These are phyloP conservation scores for Ryuthela nishihirai DNA, from an alignment of 2,888 invertebrate genomes.

Conservation along the genomic window DNA sequence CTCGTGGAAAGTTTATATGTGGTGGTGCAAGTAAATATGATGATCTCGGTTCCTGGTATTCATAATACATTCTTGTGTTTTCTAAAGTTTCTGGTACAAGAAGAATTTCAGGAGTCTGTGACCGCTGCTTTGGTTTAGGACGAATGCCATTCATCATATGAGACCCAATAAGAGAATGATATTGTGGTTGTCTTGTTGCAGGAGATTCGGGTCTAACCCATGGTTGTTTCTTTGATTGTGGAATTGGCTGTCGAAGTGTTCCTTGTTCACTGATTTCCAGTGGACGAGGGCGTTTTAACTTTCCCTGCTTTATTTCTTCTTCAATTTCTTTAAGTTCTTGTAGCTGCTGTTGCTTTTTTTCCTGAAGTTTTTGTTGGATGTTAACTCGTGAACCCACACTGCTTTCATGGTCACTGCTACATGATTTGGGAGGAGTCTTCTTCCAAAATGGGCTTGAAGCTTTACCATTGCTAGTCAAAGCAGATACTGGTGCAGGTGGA, in stretches of 20 bases:
- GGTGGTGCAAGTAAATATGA: conserved; percentile 23
- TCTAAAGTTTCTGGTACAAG: conserved; percentile 70
- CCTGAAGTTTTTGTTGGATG: conserved; percentile 79
- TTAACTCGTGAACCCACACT: conserved; percentile 72
- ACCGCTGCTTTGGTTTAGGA: conserved; percentile 52
- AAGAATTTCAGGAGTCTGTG: conserved; percentile 72
- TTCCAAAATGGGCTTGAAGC: conserved; percentile 47
- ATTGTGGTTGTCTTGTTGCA: conserved; percentile 14
- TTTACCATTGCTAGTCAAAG: conserved; percentile 39
- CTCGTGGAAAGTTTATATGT: conserved; percentile 33
- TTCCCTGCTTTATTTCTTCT: conserved; percentile 81
- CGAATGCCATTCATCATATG: conserved; percentile 32
- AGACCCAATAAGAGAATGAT: conserved; percentile 32
- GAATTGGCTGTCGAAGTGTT: conserved; percentile 63
- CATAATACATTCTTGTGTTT: conserved; percentile 57
- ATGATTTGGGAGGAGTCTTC: conserved; percentile 47
- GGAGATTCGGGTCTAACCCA: conserved; percentile 50
- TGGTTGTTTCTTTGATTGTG: conserved; percentile 65
- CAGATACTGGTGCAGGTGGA: conserved; percentile 54
- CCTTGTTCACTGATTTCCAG: conserved; percentile 47
- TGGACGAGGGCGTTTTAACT: conserved; percentile 53
- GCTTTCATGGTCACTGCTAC: conserved; percentile 70
- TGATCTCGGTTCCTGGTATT: conserved; percentile 40
- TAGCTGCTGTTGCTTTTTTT: conserved; percentile 81
- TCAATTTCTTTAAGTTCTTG: conserved; percentile 76